Evolutionary conservation across 2,113 vertebrate genomes (phyloP).

Genomic region (Seriola rivoliana): DNA sequence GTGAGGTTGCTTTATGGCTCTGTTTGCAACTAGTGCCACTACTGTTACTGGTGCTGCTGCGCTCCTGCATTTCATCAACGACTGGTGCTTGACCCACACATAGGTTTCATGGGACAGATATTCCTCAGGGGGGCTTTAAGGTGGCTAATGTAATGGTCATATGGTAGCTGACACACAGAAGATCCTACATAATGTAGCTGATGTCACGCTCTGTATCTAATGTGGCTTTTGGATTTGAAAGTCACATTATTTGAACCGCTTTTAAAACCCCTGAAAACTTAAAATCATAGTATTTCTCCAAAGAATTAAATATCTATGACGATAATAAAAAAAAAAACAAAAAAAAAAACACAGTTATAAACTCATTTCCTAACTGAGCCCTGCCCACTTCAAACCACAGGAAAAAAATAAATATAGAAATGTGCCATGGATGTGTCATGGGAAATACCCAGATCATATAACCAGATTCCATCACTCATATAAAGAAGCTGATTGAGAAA

Average conservation of each 20-base stretch:
- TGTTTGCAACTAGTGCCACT: slow-evolving; percentile 31
- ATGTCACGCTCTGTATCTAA: not conserved
- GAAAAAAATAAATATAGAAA: not conserved
- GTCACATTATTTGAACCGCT: not conserved
- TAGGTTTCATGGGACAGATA: slow-evolving; percentile 24
- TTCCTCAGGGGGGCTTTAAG: slow-evolving; percentile 6
- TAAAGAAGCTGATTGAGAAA: too few species aligned
- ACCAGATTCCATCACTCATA: too few species aligned
- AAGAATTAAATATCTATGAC: not conserved
- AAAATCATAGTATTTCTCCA: not conserved
- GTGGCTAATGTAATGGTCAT: slow-evolving; percentile 7
- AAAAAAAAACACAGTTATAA: too few species aligned
- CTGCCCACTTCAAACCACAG: too few species aligned
- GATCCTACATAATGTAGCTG: not conserved
- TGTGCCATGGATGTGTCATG: not conserved
- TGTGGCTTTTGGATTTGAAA: slow-evolving; percentile 5
- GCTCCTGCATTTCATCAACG: slow-evolving; percentile 45
- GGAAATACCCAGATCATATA: not conserved
- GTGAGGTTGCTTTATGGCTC: slow-evolving; percentile 46
- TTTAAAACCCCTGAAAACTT: too few species aligned
- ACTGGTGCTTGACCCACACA: slow-evolving; percentile 19
- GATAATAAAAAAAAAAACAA: too few species aligned
- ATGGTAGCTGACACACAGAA: slow-evolving; percentile 6
- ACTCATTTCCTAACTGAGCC: not conserved
- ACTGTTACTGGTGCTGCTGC: slow-evolving; percentile 20